Evolutionary conservation across 2,113 vertebrate species (phyloP), one percentile per base, ranked within the genome.

Genomic region (Trochalopteron elliotii): DNA sequence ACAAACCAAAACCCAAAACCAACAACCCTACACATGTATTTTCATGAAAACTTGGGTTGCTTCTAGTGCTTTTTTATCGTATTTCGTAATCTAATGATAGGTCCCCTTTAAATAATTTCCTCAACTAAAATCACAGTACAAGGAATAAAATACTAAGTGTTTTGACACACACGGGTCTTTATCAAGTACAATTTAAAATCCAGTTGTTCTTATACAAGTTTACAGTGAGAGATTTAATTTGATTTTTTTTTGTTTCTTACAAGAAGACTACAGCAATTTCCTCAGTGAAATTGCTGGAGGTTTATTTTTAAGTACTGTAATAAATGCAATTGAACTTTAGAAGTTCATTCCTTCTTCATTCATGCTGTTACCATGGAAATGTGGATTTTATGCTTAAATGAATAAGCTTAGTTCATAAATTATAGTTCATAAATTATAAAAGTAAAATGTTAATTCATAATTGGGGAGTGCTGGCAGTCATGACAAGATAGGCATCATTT

Each of bases 281-380:
- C 88, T 91, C 16, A 31, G 70, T 94, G 63, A 72, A 93, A 91
- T 67, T 81, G n/a, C 61, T 91, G 65, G 45, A 85, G 83, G 68
- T 83, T 92, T 94, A 89, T 96, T 97, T 95, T 92, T 91, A 89
- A 96, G 68, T 94, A 72, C 42, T 94, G 89, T 88, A 77, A 92
- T 92, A 94, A 95, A 93, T 91, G 93, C 87, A 87, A 12, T 88
- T 96, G 83, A 96, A 93, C 90, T 92, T 88, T 75, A 74, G 68
- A 94, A 89, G 64, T 86, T 93, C 61, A 8, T 81, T 94, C 67
- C 60, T 87, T 78, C 83, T 96, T 94, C 96, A 94, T 97, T 97
- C 91, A 96, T 92, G 76, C 79, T 92, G 94, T 97, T 97, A 83
- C 96, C 95, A 95, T 96, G 95, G 96, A 92, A 95, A 97, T 95